Percentiles rank a stretch among this genome's conserved stretches.
phyloP scores from a whole-genome alignment of 2,888 invertebrate species.

The Dolichomitus sp. region DNA sequence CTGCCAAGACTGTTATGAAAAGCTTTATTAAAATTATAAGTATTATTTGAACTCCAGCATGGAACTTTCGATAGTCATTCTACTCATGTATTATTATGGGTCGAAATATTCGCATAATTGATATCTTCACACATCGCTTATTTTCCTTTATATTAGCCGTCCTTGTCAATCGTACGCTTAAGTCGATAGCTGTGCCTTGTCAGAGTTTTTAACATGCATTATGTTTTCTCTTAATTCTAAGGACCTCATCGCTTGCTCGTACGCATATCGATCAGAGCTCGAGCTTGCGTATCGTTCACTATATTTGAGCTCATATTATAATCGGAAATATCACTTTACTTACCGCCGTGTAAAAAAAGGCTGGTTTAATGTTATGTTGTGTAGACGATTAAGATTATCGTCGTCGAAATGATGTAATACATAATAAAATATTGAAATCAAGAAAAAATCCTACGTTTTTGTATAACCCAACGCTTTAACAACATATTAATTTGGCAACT shows the following conservation, averaged over 20 bases:
- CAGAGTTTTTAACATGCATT: conserved; percentile 9
- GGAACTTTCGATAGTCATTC: background rate
- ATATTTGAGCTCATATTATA: background rate
- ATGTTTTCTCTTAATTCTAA: conserved; percentile 10
- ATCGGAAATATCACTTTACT: conserved; percentile 1
- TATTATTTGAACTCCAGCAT: background rate
- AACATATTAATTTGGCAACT: no score
- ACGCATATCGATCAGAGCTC: conserved; percentile 7
- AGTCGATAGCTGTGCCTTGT: conserved; percentile 27
- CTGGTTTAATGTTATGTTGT: conserved; percentile 10
- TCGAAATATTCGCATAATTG: background rate
- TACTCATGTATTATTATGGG: conserved; percentile 1
- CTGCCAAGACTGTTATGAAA: conserved; percentile 2
- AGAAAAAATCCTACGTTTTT: background rate
- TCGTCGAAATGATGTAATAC: conserved; percentile 9
- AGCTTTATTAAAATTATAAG: conserved; percentile 13
- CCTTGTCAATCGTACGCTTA: conserved; percentile 27
- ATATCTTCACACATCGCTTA: background rate
- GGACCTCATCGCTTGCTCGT: background rate
- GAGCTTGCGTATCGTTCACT: conserved; percentile 11
- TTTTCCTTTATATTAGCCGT: conserved; percentile 16
- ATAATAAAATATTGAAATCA: conserved; percentile 26
- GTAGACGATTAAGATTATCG: conserved; percentile 16
- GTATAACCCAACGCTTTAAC: background rate
- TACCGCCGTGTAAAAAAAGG: conserved; percentile 12